Base-by-base conservation (phyloP, 2,113 vertebrate species). In the Callorhinus ursinus region DNA sequence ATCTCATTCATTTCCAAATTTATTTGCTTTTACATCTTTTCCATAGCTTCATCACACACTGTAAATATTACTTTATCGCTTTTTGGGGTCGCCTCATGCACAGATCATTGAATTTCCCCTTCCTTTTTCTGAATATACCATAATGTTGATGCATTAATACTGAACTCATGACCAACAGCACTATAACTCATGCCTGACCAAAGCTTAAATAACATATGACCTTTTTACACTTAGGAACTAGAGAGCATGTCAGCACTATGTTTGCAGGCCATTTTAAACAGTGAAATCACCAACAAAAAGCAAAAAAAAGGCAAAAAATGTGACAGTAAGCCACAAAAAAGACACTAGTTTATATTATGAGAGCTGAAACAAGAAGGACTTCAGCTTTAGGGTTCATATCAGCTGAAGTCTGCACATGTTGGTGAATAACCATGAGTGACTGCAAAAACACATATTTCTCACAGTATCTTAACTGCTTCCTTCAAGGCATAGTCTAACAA, bases 401-500 rank as follows among this genome's bases (percentile, higher is more conserved):
- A 57, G 33, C 11, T 28, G 21, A 65, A 11, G 22, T 59, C 24
- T 16, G 33, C 18, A 59, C 14, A 8, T 80, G 10, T 16, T 55
- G 80, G 31, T 24, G 33, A 83, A 74, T 74, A 83, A 72, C 28
- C 7, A 55, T 7, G 13, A 55, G 10, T 24, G 8, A 53, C 9
- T 46, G 33, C 2, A 59, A 88, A 83, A 67, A 59, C 36, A 74
- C 12, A 1, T 74, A 26, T 42, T 72, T 93, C 10, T 39, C 16
- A 95, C 28, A 42, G 33, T 65, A 89, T 69, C n/a, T 71, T 61
- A 77, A 82, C 12, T 76, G 16, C 14, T 46, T 90, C 92, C 39
- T 82, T 71, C 10, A 96, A 83, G 65, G 26, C 26, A 57, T 49
- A 79, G 69, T 80, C 15, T 95, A 83, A 95, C 28, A 91, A 46